Evolutionary conservation across 2,888 invertebrate species (phyloP), one percentile per base, ranked within the genome.

Genomic region (Mechanitis mazaeus): DNA sequence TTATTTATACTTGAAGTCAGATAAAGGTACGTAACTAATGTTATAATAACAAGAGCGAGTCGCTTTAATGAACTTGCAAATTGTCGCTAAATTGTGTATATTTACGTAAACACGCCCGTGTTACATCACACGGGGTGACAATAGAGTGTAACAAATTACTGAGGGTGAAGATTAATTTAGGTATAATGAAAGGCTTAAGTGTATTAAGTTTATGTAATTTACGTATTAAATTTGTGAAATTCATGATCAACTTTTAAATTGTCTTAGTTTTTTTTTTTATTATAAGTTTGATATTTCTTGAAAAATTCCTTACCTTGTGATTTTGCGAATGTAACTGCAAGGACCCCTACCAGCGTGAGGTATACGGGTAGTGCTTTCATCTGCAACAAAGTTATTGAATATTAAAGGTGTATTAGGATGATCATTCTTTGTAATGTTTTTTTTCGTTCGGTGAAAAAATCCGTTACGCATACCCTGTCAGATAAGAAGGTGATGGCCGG

Each of bases 291-390:
- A 3, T 33, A 3, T 54, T 35, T 55, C 20, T 31, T 11, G 4
- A 45, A 20, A 45, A 31, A 42, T 42, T 50, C 60, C 75, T 70
- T 72, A 88, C 88, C 88, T 74, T 86, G 84, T 42, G 86, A 79
- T 61, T 85, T 81, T 38, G 83, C 82, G 55, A 78, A 63, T 45
- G 78, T 71, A 61, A 78, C 73, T 42, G 82, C 71, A 9, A 84
- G 77, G 78, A 65, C 35, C n/a, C 84, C 81, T 47, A 81, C 66
- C 11, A 88, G 79, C 76, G 83, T 80, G 67, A 81, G 68, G 66
- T 79, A 78, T 71, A 81, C 78, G 63, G 78, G 72, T 65, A 77
- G 78, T 65, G 75, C 77, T 76, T 77, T 83, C 88, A 88, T 88
- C 88, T 88, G 83, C 0, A 82, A 83, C 75, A 76, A 71, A 69